Evolutionary conservation across 2,888 invertebrate genomes (phyloP).

Genomic region (Drosophila merina): DNA sequence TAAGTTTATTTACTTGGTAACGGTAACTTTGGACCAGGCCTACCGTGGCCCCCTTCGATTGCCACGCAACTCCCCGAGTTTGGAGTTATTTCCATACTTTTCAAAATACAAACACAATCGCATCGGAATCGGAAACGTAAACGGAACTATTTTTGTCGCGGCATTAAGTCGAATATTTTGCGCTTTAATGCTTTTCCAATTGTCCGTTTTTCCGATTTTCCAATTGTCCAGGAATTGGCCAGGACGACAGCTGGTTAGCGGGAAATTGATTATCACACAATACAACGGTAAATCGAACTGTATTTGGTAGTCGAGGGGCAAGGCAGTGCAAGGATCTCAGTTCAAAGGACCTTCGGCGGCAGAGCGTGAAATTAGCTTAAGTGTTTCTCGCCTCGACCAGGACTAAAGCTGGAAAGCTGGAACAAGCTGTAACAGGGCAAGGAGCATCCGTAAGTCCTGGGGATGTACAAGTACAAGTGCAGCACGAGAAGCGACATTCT

Average conservation of each 20-base stretch:
- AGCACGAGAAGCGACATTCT: conserved; percentile 3
- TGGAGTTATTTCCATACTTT: conserved; percentile 32
- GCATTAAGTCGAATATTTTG: neutral
- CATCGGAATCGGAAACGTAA: conserved; percentile 16
- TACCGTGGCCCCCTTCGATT: conserved; percentile 15
- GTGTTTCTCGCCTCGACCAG: conserved; percentile 49
- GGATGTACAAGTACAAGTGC: conserved; percentile 36
- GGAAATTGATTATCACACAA: conserved; percentile 29
- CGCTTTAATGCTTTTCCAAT: conserved; percentile 46
- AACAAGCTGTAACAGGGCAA: neutral
- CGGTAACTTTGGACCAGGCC: conserved; percentile 40
- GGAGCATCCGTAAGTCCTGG: conserved; percentile 25
- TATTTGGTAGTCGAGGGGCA: conserved; percentile 1
- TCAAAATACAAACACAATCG: conserved; percentile 49
- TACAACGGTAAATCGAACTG: conserved; percentile 21
- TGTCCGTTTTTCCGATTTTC: neutral
- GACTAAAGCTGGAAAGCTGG: neutral
- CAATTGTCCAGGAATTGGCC: conserved; percentile 33
- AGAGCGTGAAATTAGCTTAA: conserved; percentile 82
- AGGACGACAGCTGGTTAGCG: conserved; percentile 69
- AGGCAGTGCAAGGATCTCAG: neutral
- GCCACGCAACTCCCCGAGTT: conserved; percentile 20
- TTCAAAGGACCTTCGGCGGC: conserved; percentile 42
- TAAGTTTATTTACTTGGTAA: conserved; percentile 76
- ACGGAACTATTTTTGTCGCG: neutral